phyloP scores from a whole-genome alignment of 2,797 vertebrate genomes.

The Sebastes matsubarae region DNA sequence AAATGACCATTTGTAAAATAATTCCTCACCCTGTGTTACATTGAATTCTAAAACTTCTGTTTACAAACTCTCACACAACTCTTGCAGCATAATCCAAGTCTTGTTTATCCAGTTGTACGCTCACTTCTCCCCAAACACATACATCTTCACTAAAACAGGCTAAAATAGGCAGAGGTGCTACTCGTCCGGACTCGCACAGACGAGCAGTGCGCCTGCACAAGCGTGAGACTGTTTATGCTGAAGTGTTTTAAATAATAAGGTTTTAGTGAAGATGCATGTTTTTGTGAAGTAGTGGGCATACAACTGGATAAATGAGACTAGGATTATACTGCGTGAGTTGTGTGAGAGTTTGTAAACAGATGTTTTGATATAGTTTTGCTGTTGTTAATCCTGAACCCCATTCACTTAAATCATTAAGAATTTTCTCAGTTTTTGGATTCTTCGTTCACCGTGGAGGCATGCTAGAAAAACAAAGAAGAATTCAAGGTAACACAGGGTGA shows the following conservation, averaged over 20 bases:
- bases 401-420: not conserved
- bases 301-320: not conserved
- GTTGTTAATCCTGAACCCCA: not conserved
- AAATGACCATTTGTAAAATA: not conserved
- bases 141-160: not conserved
- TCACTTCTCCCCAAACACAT: not conserved
- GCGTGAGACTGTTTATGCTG: too few relatives aligned
- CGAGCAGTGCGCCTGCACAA: too few relatives aligned
- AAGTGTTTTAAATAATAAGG: not conserved
- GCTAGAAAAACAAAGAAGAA: too few relatives aligned
- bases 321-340: not conserved
- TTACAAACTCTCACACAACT: not conserved
- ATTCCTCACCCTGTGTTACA: not conserved
- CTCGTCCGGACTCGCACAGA: not conserved
- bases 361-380: not conserved
- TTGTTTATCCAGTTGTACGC: not conserved
- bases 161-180: rapidly evolving
- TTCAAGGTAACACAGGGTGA: not conserved
- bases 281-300: not conserved
- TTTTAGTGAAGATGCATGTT: not conserved
- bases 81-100: not conserved
- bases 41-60: too few relatives aligned
- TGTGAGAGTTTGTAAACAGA: not conserved
- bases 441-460: not conserved
- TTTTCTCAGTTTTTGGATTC: not conserved